Conservation (phyloP, 1,140 invertebrate species). For the Adelges cooleyi region DNA sequence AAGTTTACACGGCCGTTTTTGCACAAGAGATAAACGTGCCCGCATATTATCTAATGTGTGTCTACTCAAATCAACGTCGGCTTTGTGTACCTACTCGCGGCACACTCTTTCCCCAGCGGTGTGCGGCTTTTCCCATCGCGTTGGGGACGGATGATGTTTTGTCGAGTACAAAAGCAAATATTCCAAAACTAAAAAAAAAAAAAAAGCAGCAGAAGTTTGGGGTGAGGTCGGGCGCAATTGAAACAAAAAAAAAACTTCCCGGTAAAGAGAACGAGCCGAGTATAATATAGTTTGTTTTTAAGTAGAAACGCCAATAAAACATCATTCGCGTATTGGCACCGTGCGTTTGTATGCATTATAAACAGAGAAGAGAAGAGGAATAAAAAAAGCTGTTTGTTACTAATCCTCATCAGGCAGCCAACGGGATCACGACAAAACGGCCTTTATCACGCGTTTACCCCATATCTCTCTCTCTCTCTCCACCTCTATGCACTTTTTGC, state of each 20-base stretch:
- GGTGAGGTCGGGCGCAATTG: background rate
- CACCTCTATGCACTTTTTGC: background rate
- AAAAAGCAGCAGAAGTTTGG: background rate
- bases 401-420: background rate
- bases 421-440: background rate
- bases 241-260: background rate
- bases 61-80: too few relatives aligned
- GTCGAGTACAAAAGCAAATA: slow-evolving; percentile 15
- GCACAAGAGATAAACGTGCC: too few relatives aligned
- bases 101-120: background rate
- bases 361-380: background rate
- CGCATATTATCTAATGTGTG: too few relatives aligned
- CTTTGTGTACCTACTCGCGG: too few relatives aligned
- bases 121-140: slow-evolving; percentile 10
- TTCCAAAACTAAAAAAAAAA: too few relatives aligned
- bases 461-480: background rate
- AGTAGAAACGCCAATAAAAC: slow-evolving; percentile 25
- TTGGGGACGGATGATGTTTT: background rate
- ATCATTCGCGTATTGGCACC: slow-evolving; percentile 3
- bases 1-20: too few relatives aligned
- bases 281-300: slow-evolving; percentile 1
- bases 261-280: background rate
- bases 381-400: slow-evolving; percentile 3
- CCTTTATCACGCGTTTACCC: background rate
- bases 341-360: background rate